Percentiles rank a stretch among this genome's conserved stretches.
phyloP scores from a whole-genome alignment of 2,797 vertebrate genomes.

The Odontamblyopus lacepedii region DNA sequence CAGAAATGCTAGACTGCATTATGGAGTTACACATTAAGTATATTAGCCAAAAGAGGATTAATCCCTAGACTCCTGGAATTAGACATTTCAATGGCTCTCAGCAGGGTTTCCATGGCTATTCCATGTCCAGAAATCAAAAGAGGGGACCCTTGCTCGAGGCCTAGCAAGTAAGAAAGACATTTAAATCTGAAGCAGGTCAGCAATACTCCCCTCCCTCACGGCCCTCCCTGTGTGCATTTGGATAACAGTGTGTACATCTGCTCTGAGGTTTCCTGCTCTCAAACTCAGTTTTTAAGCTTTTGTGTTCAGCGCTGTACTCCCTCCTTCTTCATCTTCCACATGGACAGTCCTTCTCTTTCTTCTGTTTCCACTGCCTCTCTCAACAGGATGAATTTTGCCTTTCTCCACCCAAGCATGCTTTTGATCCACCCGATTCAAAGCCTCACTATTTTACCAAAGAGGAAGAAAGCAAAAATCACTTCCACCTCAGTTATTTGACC shows the following conservation, averaged over 20 bases:
- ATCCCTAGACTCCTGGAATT: slow-evolving; percentile 62
- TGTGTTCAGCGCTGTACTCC: slow-evolving; percentile 56
- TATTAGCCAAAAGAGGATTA: slow-evolving; percentile 58
- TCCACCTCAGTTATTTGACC: slow-evolving; percentile 57
- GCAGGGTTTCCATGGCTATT: slow-evolving; percentile 82
- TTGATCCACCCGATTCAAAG: slow-evolving; percentile 70
- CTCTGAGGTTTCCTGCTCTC: slow-evolving; percentile 51
- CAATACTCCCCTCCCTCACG: slow-evolving; percentile 54
- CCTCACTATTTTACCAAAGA: slow-evolving; percentile 58
- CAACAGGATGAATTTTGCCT: slow-evolving; percentile 58
- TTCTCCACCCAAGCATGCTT: slow-evolving; percentile 58
- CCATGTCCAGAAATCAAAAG: slow-evolving; percentile 76
- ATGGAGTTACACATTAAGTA: slow-evolving; percentile 20
- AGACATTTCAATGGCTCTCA: slow-evolving; percentile 69
- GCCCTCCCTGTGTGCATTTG: slow-evolving; percentile 59
- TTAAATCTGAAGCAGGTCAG: slow-evolving; percentile 82
- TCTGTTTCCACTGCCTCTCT: slow-evolving; percentile 47
- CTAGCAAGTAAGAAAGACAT: slow-evolving; percentile 75
- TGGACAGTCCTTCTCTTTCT: slow-evolving; percentile 43
- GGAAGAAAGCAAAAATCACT: slow-evolving; percentile 50
- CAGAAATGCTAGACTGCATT: slow-evolving; percentile 21
- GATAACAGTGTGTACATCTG: slow-evolving; percentile 58
- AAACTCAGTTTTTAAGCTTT: slow-evolving; percentile 64
- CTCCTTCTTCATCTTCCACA: slow-evolving; percentile 60
- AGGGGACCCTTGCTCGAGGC: slow-evolving; percentile 62